Evolutionary conservation across 2,113 vertebrate genomes (phyloP).

Genomic region (Lophius piscatorius): DNA sequence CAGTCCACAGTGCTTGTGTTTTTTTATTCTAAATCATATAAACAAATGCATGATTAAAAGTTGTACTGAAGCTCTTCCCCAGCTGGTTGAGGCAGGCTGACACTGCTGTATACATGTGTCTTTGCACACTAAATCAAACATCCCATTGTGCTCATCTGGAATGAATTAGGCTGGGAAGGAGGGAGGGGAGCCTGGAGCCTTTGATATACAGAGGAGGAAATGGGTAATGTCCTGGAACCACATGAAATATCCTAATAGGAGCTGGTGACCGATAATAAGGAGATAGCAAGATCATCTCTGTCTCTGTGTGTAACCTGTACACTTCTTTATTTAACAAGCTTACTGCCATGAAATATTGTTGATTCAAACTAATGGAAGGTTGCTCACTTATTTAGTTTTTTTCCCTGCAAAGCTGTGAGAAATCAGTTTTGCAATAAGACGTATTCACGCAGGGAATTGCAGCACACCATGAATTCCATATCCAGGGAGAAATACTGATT

Average conservation of each 20-base stretch:
- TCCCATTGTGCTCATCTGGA: slow-evolving; percentile 79
- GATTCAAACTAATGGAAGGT: slow-evolving; percentile 2
- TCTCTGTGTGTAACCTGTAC: slow-evolving; percentile 41
- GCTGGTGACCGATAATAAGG: slow-evolving; percentile 71
- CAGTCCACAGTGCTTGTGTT: slow-evolving; percentile 18
- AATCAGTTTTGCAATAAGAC: slow-evolving; percentile 12
- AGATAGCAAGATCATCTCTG: slow-evolving; percentile 63
- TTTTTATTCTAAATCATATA: slow-evolving; percentile 67
- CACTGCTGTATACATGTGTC: slow-evolving; percentile 76
- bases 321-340: slow-evolving; percentile 14
- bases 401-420: background rate
- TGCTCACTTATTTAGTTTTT: background rate
- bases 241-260: slow-evolving; percentile 74
- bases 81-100: slow-evolving; percentile 71
- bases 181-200: slow-evolving; percentile 55
- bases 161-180: slow-evolving; percentile 64
- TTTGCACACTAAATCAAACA: slow-evolving; percentile 77
- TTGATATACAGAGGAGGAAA: slow-evolving; percentile 79
- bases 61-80: slow-evolving; percentile 55
- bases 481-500: slow-evolving; percentile 5
- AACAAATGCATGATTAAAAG: slow-evolving; percentile 79
- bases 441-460: background rate
- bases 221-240: slow-evolving; percentile 78
- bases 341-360: slow-evolving; percentile 10
- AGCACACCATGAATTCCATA: background rate